Conservation (phyloP, 2,113 vertebrate species). For the Colistium nudipinnis region DNA sequence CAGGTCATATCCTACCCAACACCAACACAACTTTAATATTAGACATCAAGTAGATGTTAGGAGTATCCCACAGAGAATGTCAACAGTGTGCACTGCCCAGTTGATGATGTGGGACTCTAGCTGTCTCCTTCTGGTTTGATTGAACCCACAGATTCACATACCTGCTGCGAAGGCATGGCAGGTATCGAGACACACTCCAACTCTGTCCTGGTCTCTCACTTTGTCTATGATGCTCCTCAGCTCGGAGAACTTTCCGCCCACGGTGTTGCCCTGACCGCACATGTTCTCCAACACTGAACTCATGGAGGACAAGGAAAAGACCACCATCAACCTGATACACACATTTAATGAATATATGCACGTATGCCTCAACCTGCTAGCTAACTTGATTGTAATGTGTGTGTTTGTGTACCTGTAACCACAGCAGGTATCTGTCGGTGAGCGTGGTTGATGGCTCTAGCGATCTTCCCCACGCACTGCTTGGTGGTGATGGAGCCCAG, state of each 20-base stretch:
- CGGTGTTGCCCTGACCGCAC: slow-evolving; percentile 83
- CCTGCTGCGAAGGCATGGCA: slow-evolving; percentile 86
- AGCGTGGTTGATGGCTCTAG: slow-evolving; percentile 81
- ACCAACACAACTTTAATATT: not conserved
- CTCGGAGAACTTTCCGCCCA: slow-evolving; percentile 82
- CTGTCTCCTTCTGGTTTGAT: not conserved
- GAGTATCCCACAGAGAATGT: not conserved
- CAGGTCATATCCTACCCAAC: slow-evolving; percentile 78
- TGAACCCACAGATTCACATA: slow-evolving; percentile 35
- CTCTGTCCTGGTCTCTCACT: slow-evolving; percentile 80
- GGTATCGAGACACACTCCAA: slow-evolving; percentile 84
- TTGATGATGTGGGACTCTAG: not conserved
- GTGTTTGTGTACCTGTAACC: slow-evolving; percentile 72
- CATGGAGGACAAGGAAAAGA: not conserved
- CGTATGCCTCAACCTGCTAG: too few relatives aligned
- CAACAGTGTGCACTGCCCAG: not conserved
- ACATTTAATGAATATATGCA: too few relatives aligned
- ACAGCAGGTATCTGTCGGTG: slow-evolving; percentile 78
- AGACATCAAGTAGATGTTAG: not conserved
- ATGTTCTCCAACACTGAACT: slow-evolving; percentile 84
- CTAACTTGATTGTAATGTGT: not conserved
- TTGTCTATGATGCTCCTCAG: slow-evolving; percentile 80
- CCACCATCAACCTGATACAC: not conserved
- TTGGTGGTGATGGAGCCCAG: slow-evolving; percentile 76
- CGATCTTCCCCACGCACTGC: slow-evolving; percentile 80